Base-by-base conservation (phyloP, 2,888 invertebrate species). In the Drosophila mimica region DNA sequence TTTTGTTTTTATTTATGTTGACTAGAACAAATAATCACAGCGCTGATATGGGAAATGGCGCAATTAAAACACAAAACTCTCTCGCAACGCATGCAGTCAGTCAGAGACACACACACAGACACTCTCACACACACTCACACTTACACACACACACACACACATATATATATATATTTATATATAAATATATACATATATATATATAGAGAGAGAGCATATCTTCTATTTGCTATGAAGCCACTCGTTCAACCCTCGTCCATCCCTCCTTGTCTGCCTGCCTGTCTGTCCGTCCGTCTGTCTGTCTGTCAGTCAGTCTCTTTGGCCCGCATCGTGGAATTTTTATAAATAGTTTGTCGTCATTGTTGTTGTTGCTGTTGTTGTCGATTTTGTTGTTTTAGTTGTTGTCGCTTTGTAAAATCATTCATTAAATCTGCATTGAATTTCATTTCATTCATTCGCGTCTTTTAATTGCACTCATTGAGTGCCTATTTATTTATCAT, bases 41-140 rank as follows among this genome's bases (percentile, higher is more conserved):
- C 70, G 73, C 88, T 89, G 90, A 87, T 89, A 85, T 87, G 87
- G 90, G 87, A 88, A 90, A 87, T 83, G 79, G 76, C 81, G 87
- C 87, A 87, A 87, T 87, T 87, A 87, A 88, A 85, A 75, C 59
- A 76, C 65, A 77, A 75, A 80, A 67, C 74, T 69, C 74, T 68
- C 58, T 53, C 60, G 59, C 71, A 52, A 59, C 70, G 68, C 64
- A 69, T 51, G 66, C 78, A 67, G 28, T 69, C 67, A 77, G 53
- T 17, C 40, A 67, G 34, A 64, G 49, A 49, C 28, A 70, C 65
- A 57, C 48, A 31, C 34, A 65, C 72, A 69, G n/a, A n/a, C n/a
- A n/a, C n/a, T n/a, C n/a, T n/a, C 17, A 38, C 1, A 34, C n/a
- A 13, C 25, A 43, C 7, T 62, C 11, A 4, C 43, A 54, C n/a